These are phyloP conservation scores for Phyllotis vaccarum DNA, from an alignment of 2,797 vertebrate genomes.

Conservation along the genomic window DNA sequence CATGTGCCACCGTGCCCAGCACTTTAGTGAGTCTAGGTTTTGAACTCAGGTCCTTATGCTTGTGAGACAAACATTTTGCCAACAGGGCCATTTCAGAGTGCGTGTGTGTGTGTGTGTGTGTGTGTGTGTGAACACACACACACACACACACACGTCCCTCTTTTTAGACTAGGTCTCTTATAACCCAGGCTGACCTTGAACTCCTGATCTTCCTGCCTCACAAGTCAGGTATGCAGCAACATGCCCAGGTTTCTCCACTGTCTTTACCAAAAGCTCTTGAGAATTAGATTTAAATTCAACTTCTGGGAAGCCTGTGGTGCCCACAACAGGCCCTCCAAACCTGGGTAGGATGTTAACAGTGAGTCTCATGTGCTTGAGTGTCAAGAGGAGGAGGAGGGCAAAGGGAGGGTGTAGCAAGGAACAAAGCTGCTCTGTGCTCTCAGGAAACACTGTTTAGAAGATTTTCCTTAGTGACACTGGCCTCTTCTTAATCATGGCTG, in stretches of 20 bases:
- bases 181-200: not conserved
- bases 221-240: not conserved
- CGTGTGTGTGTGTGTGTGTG: too few species aligned
- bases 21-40: not conserved
- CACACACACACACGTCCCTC: not conserved
- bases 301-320: not conserved
- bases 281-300: slow-evolving; percentile 5
- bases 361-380: not conserved
- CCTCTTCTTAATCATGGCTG: not conserved
- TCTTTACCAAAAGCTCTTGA: not conserved
- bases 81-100: not conserved
- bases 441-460: not conserved
- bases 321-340: not conserved
- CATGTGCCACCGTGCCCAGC: too few species aligned
- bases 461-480: not conserved
- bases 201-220: not conserved
- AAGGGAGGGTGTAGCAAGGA: not conserved
- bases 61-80: not conserved
- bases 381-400: not conserved
- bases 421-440: not conserved
- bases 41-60: not conserved
- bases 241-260: not conserved
- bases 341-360: not conserved
- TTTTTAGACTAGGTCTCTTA: not conserved
- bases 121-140: rapidly evolving